Evolutionary conservation across 2,888 invertebrate genomes (phyloP).

Genomic region (Syrista parreyssii): DNA sequence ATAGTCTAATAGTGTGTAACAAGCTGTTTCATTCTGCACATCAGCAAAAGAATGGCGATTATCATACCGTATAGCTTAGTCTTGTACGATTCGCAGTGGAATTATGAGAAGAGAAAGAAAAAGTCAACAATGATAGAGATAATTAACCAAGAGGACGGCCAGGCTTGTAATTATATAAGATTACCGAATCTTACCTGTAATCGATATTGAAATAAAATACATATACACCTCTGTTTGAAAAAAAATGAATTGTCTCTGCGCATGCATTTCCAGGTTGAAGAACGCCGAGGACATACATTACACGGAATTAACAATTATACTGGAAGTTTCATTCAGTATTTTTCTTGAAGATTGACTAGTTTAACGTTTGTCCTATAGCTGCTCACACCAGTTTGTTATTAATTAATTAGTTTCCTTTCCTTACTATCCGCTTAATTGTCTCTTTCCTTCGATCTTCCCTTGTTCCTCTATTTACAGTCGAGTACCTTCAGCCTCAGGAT

Average conservation of each 20-base stretch:
- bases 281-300: background rate
- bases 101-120: background rate
- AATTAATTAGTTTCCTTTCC: background rate
- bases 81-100: background rate
- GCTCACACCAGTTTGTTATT: background rate
- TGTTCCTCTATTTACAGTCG: background rate
- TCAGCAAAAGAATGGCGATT: background rate
- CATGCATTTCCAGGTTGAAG: background rate
- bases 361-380: background rate
- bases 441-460: background rate
- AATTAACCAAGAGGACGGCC: background rate
- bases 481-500: background rate
- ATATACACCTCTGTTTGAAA: conserved; percentile 38
- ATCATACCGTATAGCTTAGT: background rate
- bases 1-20: background rate
- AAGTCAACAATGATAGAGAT: background rate
- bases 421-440: background rate
- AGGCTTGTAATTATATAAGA: background rate
- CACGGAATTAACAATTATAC: background rate
- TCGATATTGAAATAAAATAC: conserved; percentile 35
- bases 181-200: conserved; percentile 24
- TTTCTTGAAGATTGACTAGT: conserved; percentile 17
- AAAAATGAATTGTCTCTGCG: background rate
- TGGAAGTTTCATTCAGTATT: background rate
- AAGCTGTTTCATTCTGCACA: background rate